phyloP scores from a whole-genome alignment of 2,888 invertebrate genomes.

The Stegana nigrithorax region DNA sequence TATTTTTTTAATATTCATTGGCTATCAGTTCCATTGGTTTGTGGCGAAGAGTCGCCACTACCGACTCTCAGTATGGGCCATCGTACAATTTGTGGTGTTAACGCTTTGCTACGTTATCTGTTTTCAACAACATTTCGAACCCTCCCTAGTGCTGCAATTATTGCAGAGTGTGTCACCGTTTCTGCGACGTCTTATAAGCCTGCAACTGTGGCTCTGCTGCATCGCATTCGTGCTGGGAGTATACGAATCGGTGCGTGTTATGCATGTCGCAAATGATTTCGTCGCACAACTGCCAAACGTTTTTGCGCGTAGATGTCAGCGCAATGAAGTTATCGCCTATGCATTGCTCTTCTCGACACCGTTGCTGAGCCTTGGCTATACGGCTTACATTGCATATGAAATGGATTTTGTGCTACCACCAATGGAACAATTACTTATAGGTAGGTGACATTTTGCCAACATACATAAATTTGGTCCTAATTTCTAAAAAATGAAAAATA shows the following conservation, averaged over 20 bases:
- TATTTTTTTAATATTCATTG: slow-evolving; percentile 37
- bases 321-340: slow-evolving; percentile 39
- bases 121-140: slow-evolving; percentile 55
- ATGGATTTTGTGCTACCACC: slow-evolving; percentile 60
- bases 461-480: no score
- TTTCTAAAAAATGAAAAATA: no score
- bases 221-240: slow-evolving; percentile 49
- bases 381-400: slow-evolving; percentile 54
- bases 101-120: slow-evolving; percentile 42
- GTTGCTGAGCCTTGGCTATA: slow-evolving; percentile 39
- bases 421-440: slow-evolving; percentile 50
- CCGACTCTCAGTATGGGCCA: slow-evolving; percentile 36
- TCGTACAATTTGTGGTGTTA: slow-evolving; percentile 37
- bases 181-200: slow-evolving; percentile 43
- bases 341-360: slow-evolving; percentile 47
- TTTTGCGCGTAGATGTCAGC: not conserved
- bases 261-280: slow-evolving; percentile 40
- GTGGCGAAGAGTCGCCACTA: slow-evolving; percentile 34
- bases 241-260: slow-evolving; percentile 41
- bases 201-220: slow-evolving; percentile 52
- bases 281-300: slow-evolving; percentile 28
- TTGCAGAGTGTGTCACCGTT: slow-evolving; percentile 54
- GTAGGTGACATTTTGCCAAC: no score
- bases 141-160: slow-evolving; percentile 43
- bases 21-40: slow-evolving; percentile 48